Conservation (phyloP, 2,113 vertebrate genomes). For the Gallinago jamesoni region DNA sequence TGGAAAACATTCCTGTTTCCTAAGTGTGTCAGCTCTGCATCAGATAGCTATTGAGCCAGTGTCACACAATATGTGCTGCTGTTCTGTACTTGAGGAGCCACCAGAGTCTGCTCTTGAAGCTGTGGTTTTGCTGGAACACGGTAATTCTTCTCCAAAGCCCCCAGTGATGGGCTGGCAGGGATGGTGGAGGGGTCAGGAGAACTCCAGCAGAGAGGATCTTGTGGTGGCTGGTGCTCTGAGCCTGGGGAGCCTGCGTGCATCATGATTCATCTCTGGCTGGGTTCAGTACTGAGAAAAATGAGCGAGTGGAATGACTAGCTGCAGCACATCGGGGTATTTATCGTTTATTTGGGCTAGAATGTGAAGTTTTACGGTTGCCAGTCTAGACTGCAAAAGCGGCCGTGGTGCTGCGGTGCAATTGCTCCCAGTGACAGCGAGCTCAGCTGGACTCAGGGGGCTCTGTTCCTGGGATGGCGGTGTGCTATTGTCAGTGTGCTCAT, state of each 20-base stretch:
- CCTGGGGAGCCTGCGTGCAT: not conserved
- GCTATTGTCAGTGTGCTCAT: constrained; percentile 5
- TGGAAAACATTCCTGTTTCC: not conserved
- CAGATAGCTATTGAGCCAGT: not conserved
- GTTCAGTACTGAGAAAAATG: not conserved
- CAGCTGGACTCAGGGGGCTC: not conserved
- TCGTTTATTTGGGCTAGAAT: constrained; percentile 27
- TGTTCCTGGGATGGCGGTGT: not conserved
- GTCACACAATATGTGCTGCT: rapidly evolving
- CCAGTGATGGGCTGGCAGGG: not conserved
- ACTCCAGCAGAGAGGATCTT: not conserved
- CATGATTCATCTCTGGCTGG: not conserved
- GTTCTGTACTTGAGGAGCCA: not conserved
- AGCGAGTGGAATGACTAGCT: not conserved
- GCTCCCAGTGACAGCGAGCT: not conserved
- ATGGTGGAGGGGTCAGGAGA: not conserved
- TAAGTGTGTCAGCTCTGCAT: not conserved
- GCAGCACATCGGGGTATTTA: not conserved
- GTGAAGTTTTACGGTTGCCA: not conserved
- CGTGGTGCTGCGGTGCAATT: not conserved
- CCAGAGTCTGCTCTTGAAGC: not conserved
- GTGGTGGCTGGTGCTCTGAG: not conserved
- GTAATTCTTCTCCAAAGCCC: not conserved
- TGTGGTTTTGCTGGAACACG: not conserved
- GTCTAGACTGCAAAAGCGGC: not conserved